Conservation (phyloP, 2,113 vertebrate species). For the Okapia johnstoni region DNA sequence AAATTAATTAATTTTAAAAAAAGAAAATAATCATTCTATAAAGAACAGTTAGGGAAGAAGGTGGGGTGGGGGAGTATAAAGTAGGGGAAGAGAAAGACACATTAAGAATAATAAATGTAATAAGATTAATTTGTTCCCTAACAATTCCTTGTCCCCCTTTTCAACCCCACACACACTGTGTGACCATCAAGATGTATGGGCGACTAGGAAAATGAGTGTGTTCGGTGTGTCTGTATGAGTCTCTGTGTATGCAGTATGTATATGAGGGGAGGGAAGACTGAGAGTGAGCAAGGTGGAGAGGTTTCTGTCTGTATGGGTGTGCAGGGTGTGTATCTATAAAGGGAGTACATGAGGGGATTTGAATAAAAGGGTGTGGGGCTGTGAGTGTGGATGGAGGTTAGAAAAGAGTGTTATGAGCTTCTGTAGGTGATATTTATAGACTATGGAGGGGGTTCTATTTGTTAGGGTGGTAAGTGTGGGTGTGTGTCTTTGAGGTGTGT, state of each 20-base stretch:
- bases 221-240: background rate
- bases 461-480: background rate
- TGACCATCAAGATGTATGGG: rapidly evolving
- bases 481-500: background rate
- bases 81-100: background rate
- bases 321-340: background rate
- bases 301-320: background rate
- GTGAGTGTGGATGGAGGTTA: background rate
- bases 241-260: background rate
- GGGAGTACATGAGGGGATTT: too few relatives aligned
- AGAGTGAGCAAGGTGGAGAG: background rate
- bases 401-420: background rate
- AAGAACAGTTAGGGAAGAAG: background rate
- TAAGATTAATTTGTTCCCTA: background rate
- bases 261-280: rapidly evolving
- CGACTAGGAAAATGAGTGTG: too few relatives aligned
- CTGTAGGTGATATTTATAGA: background rate
- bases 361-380: background rate
- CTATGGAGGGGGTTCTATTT: background rate
- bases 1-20: background rate
- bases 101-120: conserved; percentile 38
- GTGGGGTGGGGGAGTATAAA: background rate
- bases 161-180: background rate
- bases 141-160: background rate
- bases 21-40: background rate